These are phyloP conservation scores for Spatula clypeata DNA, from an alignment of 2,797 vertebrate species.

Conservation along the genomic window DNA sequence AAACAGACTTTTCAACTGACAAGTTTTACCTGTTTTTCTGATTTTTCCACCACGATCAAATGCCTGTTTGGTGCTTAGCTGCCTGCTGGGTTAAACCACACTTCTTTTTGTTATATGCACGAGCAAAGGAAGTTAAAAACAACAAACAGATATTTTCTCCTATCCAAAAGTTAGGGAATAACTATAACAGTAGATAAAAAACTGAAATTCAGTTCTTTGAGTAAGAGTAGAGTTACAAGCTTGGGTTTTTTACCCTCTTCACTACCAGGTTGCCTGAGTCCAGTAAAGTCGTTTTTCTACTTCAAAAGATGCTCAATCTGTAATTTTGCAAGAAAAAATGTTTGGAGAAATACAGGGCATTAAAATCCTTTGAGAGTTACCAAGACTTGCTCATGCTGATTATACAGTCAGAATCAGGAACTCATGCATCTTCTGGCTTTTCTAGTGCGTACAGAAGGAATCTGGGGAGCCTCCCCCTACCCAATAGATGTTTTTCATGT, in stretches of 20 bases:
- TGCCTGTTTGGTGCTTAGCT: no score
- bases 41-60: no score
- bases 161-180: not conserved
- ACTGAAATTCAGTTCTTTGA: not conserved
- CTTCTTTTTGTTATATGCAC: not conserved
- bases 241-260: not conserved
- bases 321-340: not conserved
- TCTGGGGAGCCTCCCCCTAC: fast-evolving
- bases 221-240: fast-evolving
- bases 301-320: not conserved
- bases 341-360: fast-evolving
- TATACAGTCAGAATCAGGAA: not conserved
- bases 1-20: no score
- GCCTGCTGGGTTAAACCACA: no score
- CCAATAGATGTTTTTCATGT: not conserved
- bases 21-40: no score
- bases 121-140: not conserved
- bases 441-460: not conserved
- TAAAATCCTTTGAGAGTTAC: not conserved
- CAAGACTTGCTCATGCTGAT: not conserved
- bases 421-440: not conserved
- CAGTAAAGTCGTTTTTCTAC: not conserved
- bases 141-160: not conserved
- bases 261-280: fast-evolving
- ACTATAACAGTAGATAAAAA: fast-evolving